phyloP scores from a whole-genome alignment of 2,888 invertebrate genomes.

The Camponotus fellah region DNA sequence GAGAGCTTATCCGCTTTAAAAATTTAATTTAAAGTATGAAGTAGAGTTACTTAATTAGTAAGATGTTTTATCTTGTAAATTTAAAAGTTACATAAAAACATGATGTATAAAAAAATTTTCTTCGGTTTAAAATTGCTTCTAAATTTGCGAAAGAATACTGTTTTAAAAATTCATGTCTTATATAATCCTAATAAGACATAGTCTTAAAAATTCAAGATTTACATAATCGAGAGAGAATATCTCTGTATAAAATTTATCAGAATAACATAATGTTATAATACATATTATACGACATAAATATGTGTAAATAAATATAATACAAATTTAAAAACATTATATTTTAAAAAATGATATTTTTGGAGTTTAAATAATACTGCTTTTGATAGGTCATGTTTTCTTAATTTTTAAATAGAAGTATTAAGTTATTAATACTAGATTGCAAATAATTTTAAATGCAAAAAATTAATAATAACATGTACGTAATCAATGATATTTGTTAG shows the following conservation, averaged over 20 bases:
- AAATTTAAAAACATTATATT: neutral
- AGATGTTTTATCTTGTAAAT: constrained; percentile 37
- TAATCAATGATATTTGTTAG: neutral
- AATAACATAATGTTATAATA: neutral
- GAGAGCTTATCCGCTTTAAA: constrained; percentile 23
- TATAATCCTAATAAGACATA: neutral
- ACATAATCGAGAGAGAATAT: neutral
- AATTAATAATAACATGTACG: neutral
- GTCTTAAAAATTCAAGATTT: neutral
- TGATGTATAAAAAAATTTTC: constrained; percentile 23
- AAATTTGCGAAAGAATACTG: constrained; percentile 18
- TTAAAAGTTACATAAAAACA: constrained; percentile 26
- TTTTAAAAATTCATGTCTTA: neutral
- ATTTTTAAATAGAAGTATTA: neutral
- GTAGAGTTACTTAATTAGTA: constrained; percentile 12
- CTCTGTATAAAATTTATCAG: neutral
- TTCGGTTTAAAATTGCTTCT: neutral
- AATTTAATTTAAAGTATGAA: constrained; percentile 42
- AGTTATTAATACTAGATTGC: neutral
- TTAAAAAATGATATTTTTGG: neutral
- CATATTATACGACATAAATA: too few relatives aligned
- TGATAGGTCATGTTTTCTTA: neutral
- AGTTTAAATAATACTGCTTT: neutral
- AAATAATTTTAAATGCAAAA: neutral
- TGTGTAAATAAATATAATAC: neutral